Percentiles rank a stretch among this genome's conserved stretches.
Conservation (phyloP, 2,113 vertebrate genomes). For the Turdus rufiventris region DNA sequence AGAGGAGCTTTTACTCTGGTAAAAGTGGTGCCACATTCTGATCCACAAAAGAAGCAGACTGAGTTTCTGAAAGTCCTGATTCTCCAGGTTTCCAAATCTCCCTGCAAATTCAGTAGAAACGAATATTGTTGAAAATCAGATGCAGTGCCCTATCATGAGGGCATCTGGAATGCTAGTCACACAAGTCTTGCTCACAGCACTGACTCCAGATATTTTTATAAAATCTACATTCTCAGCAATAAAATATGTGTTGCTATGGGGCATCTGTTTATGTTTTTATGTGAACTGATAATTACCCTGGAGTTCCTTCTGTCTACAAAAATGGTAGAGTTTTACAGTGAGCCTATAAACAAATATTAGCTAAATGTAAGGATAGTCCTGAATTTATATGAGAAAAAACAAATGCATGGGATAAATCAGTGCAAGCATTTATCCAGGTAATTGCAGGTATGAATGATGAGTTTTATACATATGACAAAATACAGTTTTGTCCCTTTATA, state of each 20-base stretch:
- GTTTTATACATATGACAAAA: not conserved
- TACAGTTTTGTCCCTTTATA: not conserved
- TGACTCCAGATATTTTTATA: slow-evolving; percentile 23
- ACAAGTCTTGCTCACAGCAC: not conserved
- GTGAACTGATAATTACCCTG: slow-evolving; percentile 34
- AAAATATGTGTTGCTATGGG: slow-evolving; percentile 58
- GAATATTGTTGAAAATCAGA: not conserved
- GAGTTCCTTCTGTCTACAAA: slow-evolving; percentile 33
- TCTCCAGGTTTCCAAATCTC: not conserved
- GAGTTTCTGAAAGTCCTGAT: not conserved
- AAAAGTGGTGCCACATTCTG: not conserved
- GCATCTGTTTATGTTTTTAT: slow-evolving; percentile 57
- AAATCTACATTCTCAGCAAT: slow-evolving; percentile 45
- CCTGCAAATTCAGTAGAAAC: not conserved
- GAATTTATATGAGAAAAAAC: not conserved
- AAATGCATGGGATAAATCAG: not conserved
- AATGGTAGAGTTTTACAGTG: not conserved
- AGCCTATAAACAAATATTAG: not conserved
- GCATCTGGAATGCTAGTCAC: slow-evolving; percentile 46
- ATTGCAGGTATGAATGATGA: not conserved
- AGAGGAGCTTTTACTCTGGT: not conserved
- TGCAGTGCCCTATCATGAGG: not conserved
- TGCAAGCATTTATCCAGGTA: not conserved
- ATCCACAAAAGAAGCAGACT: not conserved
- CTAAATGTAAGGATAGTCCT: not conserved